Evolutionary conservation across 2,113 vertebrate species (phyloP).

Genomic region (Thomomys bottae): DNA sequence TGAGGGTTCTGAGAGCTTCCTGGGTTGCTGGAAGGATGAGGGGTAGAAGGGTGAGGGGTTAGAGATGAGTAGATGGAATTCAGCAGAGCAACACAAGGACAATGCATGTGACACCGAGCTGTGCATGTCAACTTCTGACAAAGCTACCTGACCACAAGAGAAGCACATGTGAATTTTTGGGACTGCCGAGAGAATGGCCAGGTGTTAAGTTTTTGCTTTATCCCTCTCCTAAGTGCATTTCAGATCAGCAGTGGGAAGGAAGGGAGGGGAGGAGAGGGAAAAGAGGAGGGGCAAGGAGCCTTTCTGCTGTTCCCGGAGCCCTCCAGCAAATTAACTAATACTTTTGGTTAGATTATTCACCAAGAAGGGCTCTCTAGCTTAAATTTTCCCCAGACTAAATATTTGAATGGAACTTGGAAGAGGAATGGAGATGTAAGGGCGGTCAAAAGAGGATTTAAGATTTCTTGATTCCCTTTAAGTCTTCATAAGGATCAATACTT

Average conservation of each 20-base stretch:
- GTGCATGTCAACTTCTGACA: neutral
- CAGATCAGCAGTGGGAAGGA: neutral
- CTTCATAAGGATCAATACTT: constrained; percentile 26
- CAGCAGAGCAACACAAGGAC: no score
- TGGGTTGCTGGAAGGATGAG: neutral
- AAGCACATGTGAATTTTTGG: neutral
- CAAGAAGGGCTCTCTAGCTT: constrained; percentile 29
- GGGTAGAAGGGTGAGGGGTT: neutral
- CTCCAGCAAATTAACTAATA: neutral
- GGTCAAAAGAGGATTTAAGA: constrained; percentile 21
- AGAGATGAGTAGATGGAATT: neutral
- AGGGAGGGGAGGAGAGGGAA: no score
- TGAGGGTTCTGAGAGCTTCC: neutral
- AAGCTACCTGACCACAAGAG: neutral
- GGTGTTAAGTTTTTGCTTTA: neutral
- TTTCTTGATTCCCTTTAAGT: neutral
- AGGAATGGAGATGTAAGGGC: neutral
- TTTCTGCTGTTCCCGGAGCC: neutral
- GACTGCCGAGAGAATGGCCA: neutral
- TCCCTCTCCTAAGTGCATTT: neutral
- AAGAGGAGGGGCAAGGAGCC: neutral
- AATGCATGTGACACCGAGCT: no score
- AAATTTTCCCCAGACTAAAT: constrained; percentile 34
- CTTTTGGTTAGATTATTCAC: neutral
- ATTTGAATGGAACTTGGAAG: constrained; percentile 31